Evolutionary conservation across 2,888 invertebrate species (phyloP), one percentile per base, ranked within the genome.

Genomic region (Cyrtodaria siliqua): DNA sequence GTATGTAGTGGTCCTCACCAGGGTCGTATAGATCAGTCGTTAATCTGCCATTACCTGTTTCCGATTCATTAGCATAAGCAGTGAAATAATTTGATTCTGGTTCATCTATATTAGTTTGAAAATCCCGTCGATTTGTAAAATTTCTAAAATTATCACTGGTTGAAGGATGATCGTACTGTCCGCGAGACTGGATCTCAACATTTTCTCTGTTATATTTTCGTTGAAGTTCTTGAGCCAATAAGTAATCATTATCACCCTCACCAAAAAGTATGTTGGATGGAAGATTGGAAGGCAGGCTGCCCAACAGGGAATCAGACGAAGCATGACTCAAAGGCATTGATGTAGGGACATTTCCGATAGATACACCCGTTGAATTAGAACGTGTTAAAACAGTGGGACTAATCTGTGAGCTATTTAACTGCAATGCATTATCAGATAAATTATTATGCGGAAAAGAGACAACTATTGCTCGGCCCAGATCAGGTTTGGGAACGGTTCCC

Each of bases 151-250:
- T 44, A 44, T 59, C 59, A 20, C 24, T 24, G 44, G 42, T 59
- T n/a, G 60, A 26, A 29, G 47, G 27, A 27, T 26, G 18, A n/a
- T 70, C 61, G n/a, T 55, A 61, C 27, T 62, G 66, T n/a, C n/a
- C n/a, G n/a, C n/a, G 27, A 14, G 29, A 23, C 38, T 57, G 63
- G 0, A 59, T 20, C 26, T 52, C 60, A 20, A 52, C 26, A 26
- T 68, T 33, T 55, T 79, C 74, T 23, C 55, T 53, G 44, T 79
- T 63, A 52, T 29, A 79, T 27, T 64, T 42, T 40, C 49, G 55
- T 18, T 79, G 75, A 23, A 79, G 60, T 44, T 57, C 61, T 29
- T 75, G 74, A 53, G 79, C 79, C 50, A 55, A 57, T n/a, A 72
- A 3, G 24, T 38, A 68, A 42, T 79, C 79, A 52, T 56, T 61